Evolutionary conservation across 1,140 invertebrate species (phyloP), one percentile per base, ranked within the genome.

Genomic region (Bombus turneri): DNA sequence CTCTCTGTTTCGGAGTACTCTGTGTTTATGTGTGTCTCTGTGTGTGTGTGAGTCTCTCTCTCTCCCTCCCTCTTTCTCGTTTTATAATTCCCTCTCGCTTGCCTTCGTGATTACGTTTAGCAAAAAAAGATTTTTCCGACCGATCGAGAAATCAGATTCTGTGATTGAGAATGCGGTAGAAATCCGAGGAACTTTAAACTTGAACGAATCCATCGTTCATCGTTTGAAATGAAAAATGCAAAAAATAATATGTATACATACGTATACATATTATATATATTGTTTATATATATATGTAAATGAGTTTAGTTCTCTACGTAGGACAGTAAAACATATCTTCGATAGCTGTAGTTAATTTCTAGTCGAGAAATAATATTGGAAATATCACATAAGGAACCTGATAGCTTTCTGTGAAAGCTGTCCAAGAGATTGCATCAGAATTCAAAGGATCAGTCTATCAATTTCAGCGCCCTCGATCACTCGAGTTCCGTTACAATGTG

Each of bases 91-190:
- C 25, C 69, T n/a, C 28, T n/a, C 25, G 25, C 15, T 71, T 72
- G 28, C 39, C 28, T 72, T n/a, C 39, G 13, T 41, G 37, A 72
- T 72, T 72, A 41, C 12, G 69, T 39, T 41, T 9, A 6, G 12
- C 25, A 12, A 71, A 41, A 28, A 41, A 41, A 18, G 41, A 73
- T 43, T 28, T 59, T 15, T 59, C 31, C 28, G 47, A 71, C 76
- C 57, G 43, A 78, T 84, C 62, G 73, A 64, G 18, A 80, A 71
- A 78, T 39, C 10, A 28, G 8, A 69, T 39, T 1, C 47, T 28
- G 57, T 75, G 72, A 81, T 84, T 64, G 82, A 88, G 81, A 88
- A 85, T 62, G 43, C 34, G 57, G 41, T 22, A n/a, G 12, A 18
- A 57, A 76, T 71, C 57, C 77, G 64, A 87, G 80, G 69, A 81